phyloP scores from a whole-genome alignment of 2,797 vertebrate genomes.

The Typhlichthys subterraneus region DNA sequence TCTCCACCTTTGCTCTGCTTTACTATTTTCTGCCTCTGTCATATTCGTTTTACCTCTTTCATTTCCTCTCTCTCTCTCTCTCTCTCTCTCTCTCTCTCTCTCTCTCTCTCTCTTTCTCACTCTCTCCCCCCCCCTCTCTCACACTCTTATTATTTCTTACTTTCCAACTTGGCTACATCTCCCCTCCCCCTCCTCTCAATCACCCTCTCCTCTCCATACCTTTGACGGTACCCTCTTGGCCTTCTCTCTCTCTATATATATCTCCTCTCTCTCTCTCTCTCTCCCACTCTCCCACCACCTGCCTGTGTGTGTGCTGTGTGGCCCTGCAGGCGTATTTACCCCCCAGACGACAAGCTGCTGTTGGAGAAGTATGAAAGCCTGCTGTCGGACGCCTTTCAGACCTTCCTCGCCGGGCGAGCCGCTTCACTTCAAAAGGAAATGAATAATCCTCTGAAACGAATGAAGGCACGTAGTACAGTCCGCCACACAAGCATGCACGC shows the following conservation, averaged over 20 bases:
- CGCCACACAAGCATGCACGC: slow-evolving; percentile 40
- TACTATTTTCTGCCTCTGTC: slow-evolving; percentile 10
- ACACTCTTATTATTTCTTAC: not conserved
- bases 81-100: slow-evolving; percentile 18
- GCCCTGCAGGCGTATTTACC: slow-evolving; percentile 91
- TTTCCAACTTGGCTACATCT: slow-evolving; percentile 27
- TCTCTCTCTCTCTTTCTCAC: slow-evolving; percentile 17
- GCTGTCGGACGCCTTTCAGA: slow-evolving; percentile 95
- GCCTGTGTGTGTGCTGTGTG: not conserved
- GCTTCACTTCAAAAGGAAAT: slow-evolving; percentile 97
- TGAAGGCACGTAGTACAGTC: slow-evolving; percentile 91
- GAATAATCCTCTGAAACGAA: slow-evolving; percentile 98
- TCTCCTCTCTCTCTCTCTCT: slow-evolving; percentile 4
- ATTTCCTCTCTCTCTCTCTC: not conserved
- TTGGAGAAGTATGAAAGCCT: slow-evolving; percentile 98
- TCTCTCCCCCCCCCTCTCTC: slow-evolving; percentile 1
- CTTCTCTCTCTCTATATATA: slow-evolving; percentile 6
- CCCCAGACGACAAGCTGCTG: slow-evolving; percentile 96
- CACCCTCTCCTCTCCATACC: not conserved
- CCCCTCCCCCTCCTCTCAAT: not conserved
- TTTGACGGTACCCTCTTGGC: slow-evolving; percentile 11
- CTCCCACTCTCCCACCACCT: slow-evolving; percentile 21
- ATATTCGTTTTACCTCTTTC: not conserved
- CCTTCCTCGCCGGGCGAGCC: slow-evolving; percentile 96
- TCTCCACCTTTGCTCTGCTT: not conserved